Base-by-base conservation (phyloP, 2,113 vertebrate species). In the Cebus imitator region DNA sequence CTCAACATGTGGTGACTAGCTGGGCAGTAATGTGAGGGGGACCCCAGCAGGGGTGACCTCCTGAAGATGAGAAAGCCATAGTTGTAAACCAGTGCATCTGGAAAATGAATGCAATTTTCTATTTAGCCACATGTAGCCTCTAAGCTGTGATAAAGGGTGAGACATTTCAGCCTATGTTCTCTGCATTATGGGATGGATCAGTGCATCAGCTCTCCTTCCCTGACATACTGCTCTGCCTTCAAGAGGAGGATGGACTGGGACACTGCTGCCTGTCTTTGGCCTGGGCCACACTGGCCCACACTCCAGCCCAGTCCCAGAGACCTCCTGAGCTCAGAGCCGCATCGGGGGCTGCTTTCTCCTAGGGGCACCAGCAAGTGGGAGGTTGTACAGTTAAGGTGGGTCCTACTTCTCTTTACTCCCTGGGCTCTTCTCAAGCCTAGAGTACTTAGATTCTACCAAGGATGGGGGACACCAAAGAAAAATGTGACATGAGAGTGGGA, bases 271-370 rank as follows among this genome's bases (percentile, higher is more conserved):
- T 21, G 37, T 72, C 25, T 13, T 78, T 18, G 27, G 37, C 48
- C 43, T 4, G 18, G 78, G 14, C 5, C 8, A 4, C 2, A 3
- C 32, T 3, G 8, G 30, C 35, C 7, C 8, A 73, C 20, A 0
- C 50, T 81, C 27, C 17, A 6, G 50, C 8, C 55, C 37, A 66
- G 21, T 82, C n/a, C 25, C 10, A 1, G 84, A 55, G 55, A 43
- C 23, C 43, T 1, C 10, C 13, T 21, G 58, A 55, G 30, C 12
- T 55, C 16, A 30, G 61, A 18, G 12, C 9, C 6, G 35, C n/a
- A 2, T 14, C 5, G 50, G 21, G 52, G 72, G 21, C 43, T 35
- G 27, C 35, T 3, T 52, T 21, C 12, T 90, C 6, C 25, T 50
- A 13, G 45, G 50, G 61, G 43, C 10, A 21, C 13, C 45, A 1